Base-by-base conservation (phyloP, 2,797 vertebrate species). In the Aeoliscus strigatus region DNA sequence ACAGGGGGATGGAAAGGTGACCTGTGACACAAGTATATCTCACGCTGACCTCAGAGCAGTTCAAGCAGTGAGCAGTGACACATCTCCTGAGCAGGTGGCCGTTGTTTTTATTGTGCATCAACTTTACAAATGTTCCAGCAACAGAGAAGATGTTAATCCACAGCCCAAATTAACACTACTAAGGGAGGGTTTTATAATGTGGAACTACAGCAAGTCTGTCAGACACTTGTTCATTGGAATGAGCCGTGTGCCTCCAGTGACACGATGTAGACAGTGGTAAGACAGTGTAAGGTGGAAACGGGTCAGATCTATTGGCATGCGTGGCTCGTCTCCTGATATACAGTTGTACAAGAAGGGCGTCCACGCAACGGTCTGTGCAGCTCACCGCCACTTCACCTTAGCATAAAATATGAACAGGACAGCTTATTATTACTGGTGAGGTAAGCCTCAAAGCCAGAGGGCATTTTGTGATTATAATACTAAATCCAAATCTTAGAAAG, bases 401-500 rank as follows among this genome's bases (percentile, higher is more conserved):
- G 38, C 39, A 56, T 51, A 39, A 73, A 63, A 66, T 39, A 72
- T 57, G 61, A 73, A 48, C 48, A 9, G 39, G 8, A 48, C 47
- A 38, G 39, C 59, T 58, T 45, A 67, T 74, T 62, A 66, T 46
- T 39, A 51, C 60, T 51, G 58, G 45, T 47, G 49, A 36, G 61
- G 42, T 58, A 43, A 51, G 53, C 56, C 30, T 14, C 15, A 39
- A 48, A 61, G 59, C 39, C 63, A 67, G 44, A 31, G 56, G 67
- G 56, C 55, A 45, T 63, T 52, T 40, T 54, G 60, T 53, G 55
- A 70, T 68, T 73, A 59, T 56, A 39, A 74, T 57, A 64, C 56
- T 69, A 65, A 73, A 73, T 73, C 51, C 33, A 39, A 60, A 42
- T 47, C 42, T 51, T 51, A 52, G 60, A 53, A 66, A 58, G 56